Conservation (phyloP, 2,888 invertebrate species). For the Flexamia atlantica region DNA sequence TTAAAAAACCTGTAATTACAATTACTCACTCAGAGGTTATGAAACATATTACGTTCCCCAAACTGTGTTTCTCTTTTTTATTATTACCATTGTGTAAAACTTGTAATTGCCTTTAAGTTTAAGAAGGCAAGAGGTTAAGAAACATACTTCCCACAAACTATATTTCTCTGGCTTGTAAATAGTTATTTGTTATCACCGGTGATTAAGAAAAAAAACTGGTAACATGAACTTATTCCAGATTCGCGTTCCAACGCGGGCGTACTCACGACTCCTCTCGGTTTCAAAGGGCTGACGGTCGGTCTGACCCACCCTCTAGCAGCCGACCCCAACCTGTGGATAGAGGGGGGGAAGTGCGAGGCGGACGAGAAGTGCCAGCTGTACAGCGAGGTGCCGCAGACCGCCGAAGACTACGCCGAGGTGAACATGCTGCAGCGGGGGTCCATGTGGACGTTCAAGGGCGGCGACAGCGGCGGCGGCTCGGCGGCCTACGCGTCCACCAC, state of each 20-base stretch:
- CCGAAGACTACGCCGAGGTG: constrained; percentile 83
- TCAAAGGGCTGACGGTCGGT: constrained; percentile 78
- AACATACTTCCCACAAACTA: too few species aligned
- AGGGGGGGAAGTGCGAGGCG: constrained; percentile 74
- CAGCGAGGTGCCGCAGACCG: constrained; percentile 62
- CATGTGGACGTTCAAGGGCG: constrained; percentile 69
- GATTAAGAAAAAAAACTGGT: too few species aligned
- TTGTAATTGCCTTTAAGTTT: too few species aligned
- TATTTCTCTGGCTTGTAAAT: too few species aligned
- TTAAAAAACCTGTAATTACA: too few species aligned
- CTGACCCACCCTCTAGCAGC: constrained; percentile 78
- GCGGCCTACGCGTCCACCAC: constrained; percentile 95
- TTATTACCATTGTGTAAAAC: too few species aligned
- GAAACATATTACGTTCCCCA: too few species aligned
- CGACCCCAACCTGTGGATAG: constrained; percentile 79
- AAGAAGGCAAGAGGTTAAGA: too few species aligned
- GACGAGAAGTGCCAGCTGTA: constrained; percentile 34
- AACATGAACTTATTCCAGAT: too few species aligned
- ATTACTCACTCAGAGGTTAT: too few species aligned
- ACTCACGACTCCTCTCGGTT: constrained; percentile 81
- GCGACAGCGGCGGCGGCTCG: constrained; percentile 79
- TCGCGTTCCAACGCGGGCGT: constrained; percentile 80
- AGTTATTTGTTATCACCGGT: too few species aligned
- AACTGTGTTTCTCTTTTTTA: too few species aligned
- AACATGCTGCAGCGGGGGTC: constrained; percentile 72